Evolutionary conservation across 2,888 invertebrate genomes (phyloP), one percentile per base, ranked within the genome.

Genomic region (Stenotaenia linearis): DNA sequence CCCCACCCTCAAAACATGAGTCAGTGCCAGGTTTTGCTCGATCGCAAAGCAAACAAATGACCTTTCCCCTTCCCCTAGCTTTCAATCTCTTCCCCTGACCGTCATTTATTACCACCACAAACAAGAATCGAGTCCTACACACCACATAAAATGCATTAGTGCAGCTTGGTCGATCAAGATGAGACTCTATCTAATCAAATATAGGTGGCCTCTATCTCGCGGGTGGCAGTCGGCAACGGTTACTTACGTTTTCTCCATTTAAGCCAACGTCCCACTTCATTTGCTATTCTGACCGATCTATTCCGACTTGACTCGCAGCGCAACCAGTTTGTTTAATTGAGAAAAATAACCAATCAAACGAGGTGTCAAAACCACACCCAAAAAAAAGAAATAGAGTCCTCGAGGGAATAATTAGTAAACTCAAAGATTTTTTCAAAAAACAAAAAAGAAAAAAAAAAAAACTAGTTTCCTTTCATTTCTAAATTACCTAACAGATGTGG

Each of bases 331-430:
- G n/a, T 50, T 69, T 69, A 28, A 69, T 69, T 25, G 28, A 69
- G 69, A 69, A 4, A 50, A 50, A 15, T 50, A 50, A 50, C 50
- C 50, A 50, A 69, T 69, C 25, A 69, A 69, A 69, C 25, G 15
- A 69, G 69, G 69, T 69, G 69, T 69, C 69, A 69, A 69, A 69
- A 69, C 69, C 69, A 69, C 69, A 69, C 69, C 69, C 69, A n/a
- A 69, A 28, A 69, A 56, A 21, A 23, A 12, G 10, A 28, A 15
- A n/a, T n/a, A n/a, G n/a, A 12, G 28, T 28, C 69, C 69, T 69
- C 69, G 25, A 28, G 69, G 69, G 28, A 28, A 28, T 69, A 23
- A 69, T 69, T 69, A 69, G 50, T 50, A 69, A 69, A 69, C 12
- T 28, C 18, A 32, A 32, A 32, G 32, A 32, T 6, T 9, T 6